phyloP scores from a whole-genome alignment of 2,113 vertebrate species.

The Nanger granti region DNA sequence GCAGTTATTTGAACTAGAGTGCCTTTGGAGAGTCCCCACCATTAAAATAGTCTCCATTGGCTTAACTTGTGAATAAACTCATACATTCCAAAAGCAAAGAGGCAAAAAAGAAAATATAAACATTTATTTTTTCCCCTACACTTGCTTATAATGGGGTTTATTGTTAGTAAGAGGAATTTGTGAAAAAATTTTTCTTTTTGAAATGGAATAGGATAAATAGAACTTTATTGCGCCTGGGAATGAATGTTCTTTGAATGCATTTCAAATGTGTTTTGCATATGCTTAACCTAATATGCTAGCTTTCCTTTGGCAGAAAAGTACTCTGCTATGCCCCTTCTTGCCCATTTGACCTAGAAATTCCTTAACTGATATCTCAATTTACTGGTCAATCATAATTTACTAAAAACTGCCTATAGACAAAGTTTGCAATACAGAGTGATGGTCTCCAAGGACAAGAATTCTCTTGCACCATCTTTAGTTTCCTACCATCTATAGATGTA shows the following conservation, averaged over 20 bases:
- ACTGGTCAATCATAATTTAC: background rate
- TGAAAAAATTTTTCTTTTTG: slow-evolving; percentile 7
- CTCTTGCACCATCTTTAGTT: background rate
- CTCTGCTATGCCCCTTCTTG: background rate
- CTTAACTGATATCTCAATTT: background rate
- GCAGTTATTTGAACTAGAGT: background rate
- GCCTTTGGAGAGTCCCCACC: background rate
- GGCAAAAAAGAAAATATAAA: background rate
- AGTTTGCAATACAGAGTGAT: background rate
- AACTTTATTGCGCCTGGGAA: background rate
- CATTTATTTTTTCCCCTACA: background rate
- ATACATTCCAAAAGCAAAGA: slow-evolving; percentile 22
- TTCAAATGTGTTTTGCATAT: background rate
- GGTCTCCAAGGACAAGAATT: background rate
- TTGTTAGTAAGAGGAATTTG: background rate
- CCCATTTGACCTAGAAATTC: background rate
- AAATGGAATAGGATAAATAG: slow-evolving; percentile 34
- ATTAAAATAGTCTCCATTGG: slow-evolving; percentile 10
- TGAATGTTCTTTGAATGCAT: background rate
- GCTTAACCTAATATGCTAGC: background rate
- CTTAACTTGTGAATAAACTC: slow-evolving; percentile 23
- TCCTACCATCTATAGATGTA: background rate
- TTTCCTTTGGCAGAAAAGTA: background rate
- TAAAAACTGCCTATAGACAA: background rate
- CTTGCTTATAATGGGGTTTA: background rate